Conservation (phyloP, 2,113 vertebrate species). For the Melanerpes aurifrons region DNA sequence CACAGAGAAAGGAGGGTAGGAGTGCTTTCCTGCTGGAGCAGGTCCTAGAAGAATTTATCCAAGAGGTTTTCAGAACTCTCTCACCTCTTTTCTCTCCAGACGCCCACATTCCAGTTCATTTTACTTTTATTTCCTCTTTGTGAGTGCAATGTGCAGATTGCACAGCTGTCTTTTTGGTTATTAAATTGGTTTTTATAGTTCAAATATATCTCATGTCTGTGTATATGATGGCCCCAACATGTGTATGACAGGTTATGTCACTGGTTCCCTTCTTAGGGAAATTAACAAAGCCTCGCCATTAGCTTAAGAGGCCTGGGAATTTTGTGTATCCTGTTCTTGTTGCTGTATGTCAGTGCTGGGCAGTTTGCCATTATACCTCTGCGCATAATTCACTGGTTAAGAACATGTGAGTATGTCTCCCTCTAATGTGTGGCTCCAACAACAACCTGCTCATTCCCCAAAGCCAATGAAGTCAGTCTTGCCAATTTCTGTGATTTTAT, state of each 20-base stretch:
- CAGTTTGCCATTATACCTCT: slow-evolving; percentile 52
- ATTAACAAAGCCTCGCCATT: slow-evolving; percentile 51
- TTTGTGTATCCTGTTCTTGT: slow-evolving; percentile 69
- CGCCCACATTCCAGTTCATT: slow-evolving; percentile 14
- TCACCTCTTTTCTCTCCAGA: slow-evolving; percentile 11
- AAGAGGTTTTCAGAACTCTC: neutral
- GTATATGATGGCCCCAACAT: slow-evolving; percentile 46
- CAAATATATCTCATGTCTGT: slow-evolving; percentile 21
- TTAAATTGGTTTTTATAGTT: slow-evolving; percentile 54
- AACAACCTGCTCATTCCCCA: slow-evolving; percentile 64
- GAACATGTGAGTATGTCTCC: slow-evolving; percentile 48
- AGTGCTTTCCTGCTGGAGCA: neutral
- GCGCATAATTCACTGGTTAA: slow-evolving; percentile 54
- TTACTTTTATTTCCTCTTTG: slow-evolving; percentile 64
- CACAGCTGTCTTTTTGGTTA: slow-evolving; percentile 38
- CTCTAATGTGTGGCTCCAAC: slow-evolving; percentile 66
- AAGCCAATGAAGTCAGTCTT: slow-evolving; percentile 12
- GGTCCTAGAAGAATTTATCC: neutral
- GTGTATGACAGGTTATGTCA: slow-evolving; percentile 67
- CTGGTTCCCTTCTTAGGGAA: slow-evolving; percentile 53
- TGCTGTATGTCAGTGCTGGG: slow-evolving; percentile 63
- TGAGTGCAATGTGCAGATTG: slow-evolving; percentile 54
- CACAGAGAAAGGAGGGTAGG: neutral
- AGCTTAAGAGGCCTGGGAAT: slow-evolving; percentile 65
- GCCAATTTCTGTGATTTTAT: slow-evolving; percentile 66